Evolutionary conservation across 2,797 vertebrate genomes (phyloP), one percentile per base, ranked within the genome.

Genomic region (Silurus aristotelis): DNA sequence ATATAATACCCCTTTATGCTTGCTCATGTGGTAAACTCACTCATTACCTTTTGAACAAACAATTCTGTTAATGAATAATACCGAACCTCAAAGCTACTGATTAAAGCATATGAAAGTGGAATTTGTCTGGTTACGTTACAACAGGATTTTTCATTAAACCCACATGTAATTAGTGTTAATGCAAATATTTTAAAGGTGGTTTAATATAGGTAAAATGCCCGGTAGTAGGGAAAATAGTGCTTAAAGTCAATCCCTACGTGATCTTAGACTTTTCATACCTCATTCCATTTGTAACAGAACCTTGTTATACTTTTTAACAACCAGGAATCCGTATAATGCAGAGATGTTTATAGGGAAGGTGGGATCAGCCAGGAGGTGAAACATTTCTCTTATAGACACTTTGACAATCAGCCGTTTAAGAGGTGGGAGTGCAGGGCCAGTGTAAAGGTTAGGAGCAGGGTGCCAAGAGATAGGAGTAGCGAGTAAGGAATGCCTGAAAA

Each of bases 311-410:
- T 38, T 61, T 61, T 58, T 8, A 3, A 56, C 20, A 31, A n/a
- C 27, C 75, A 60, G 5, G 31, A 38, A 46, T 63, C 7, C 43
- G 43, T 3, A 12, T 25, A 27, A 58, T 27, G 76, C 66, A 89
- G 55, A 80, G 68, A 70, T 70, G 68, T 75, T 75, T 55, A 66
- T 87, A 89, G 93, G 92, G 91, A 91, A 91, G 92, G 92, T 90
- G 85, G 92, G 93, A 93, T 94, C 93, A 90, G 91, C 85, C 90
- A 87, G 92, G 92, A 91, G 92, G 92, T 73, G 91, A 93, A 93
- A 94, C 92, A 90, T 93, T 92, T 91, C 89, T 91, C 85, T 85
- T 91, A 90, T 92, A 93, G 92, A 93, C 91, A 90, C 15, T 31
- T n/a, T 25, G 52, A 89, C 87, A 90, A 90, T 90, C 89, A 91